Evolutionary conservation across 1,140 invertebrate species (phyloP), one percentile per base, ranked within the genome.

Genomic region (Pseudomyrmex gracilis): DNA sequence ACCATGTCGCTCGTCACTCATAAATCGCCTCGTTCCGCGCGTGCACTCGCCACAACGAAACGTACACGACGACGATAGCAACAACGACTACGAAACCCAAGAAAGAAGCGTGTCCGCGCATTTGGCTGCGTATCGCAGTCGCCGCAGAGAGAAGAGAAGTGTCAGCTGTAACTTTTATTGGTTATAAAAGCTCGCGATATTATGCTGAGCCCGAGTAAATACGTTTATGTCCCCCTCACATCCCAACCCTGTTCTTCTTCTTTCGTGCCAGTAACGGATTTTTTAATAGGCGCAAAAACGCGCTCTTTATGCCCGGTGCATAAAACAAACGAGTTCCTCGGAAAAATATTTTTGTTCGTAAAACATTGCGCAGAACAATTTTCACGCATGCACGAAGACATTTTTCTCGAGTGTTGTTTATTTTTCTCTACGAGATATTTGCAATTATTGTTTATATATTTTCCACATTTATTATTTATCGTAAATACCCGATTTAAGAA

Each of bases 91-190:
- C 17, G 34, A n/a, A 13, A 13, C 24, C 17, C 67, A 51, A 74
- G 80, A 74, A 80, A 47, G 83, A 51, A 82, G 47, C 73, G 71
- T 88, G 84, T 76, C 58, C 55, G 87, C 57, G 68, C 87, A 86
- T 86, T 85, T 57, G 67, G 17, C 34, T 67, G 51, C 80, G 80
- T 87, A 89, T 88, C 88, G 64, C 86, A 57, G 43, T 57, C 78
- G 68, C 61, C 58, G 83, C 66, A 73, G 82, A 86, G 85, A 83
- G 83, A 87, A 85, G 74, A 88, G 86, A 90, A 91, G 91, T 91
- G 90, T 90, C 91, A 91, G 91, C 90, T 92, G 89, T 92, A 93
- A 93, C 89, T 93, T 93, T 93, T 93, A 93, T 93, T 87, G 92
- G 91, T 92, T 92, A 91, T 93, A 93, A 93, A 92, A 92, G 91